A percentile compares a stretch with the other conserved stretches of the same genome.
These are phyloP conservation scores for Orthosia cruda DNA, from an alignment of 2,888 invertebrate species.

Conservation along the genomic window DNA sequence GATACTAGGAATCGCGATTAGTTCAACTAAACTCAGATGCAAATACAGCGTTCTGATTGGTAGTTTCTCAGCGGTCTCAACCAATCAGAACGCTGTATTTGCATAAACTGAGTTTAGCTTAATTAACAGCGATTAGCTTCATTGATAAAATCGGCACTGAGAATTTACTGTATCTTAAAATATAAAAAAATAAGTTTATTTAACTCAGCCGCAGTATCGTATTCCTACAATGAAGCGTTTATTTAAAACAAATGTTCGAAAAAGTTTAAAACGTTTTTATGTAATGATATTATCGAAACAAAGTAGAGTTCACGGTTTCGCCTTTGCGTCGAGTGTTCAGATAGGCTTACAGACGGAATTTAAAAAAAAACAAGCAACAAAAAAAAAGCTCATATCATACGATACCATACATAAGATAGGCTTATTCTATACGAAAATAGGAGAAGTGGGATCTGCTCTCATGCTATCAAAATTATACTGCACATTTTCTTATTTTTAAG, in stretches of 20 bases:
- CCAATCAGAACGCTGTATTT: too few species aligned
- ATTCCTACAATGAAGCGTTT: neutral
- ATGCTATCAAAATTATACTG: neutral
- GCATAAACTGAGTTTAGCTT: too few species aligned
- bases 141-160: too few species aligned
- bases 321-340: conserved; percentile 26
- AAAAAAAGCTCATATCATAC: too few species aligned
- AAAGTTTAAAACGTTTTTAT: conserved; percentile 19
- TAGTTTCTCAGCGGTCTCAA: too few species aligned
- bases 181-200: neutral
- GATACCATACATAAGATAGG: conserved; percentile 13
- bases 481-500: neutral
- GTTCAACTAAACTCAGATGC: too few species aligned
- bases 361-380: conserved; percentile 41
- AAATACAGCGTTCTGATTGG: too few species aligned
- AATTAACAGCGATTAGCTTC: too few species aligned
- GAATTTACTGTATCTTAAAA: conserved; percentile 3
- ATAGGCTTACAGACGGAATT: conserved; percentile 32
- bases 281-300: conserved; percentile 16
- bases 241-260: conserved; percentile 19
- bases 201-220: neutral
- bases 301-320: conserved; percentile 7
- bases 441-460: neutral
- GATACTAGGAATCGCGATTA: too few species aligned
- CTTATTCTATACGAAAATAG: neutral